These are phyloP conservation scores for Psilanteris sp. DNA, from an alignment of 1,140 invertebrate species.

Conservation along the genomic window DNA sequence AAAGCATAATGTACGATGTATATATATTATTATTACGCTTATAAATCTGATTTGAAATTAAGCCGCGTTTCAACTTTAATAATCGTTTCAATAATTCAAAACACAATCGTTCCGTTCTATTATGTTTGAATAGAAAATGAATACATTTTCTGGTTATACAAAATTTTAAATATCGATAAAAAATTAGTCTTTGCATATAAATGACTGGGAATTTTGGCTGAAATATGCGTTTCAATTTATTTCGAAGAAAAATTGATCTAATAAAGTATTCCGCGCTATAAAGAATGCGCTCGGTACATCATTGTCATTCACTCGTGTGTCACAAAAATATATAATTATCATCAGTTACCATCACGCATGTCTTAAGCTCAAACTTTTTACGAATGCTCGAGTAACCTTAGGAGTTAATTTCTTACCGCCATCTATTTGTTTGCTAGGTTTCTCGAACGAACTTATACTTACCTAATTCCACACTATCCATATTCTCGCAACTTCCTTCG, in stretches of 20 bases:
- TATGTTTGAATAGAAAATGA: no score
- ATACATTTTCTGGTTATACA: no score
- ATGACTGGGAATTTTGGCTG: no score
- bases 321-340: conserved; percentile 16
- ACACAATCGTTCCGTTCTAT: conserved; percentile 4
- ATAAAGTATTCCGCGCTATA: conserved; percentile 31
- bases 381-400: conserved; percentile 26
- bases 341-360: conserved; percentile 7
- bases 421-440: conserved; percentile 39
- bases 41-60: conserved; percentile 21
- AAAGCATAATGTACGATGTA: not conserved
- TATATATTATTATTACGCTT: no score
- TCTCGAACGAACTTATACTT: conserved; percentile 33
- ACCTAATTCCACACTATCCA: conserved; percentile 40
- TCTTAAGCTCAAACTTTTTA: conserved; percentile 19
- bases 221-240: conserved; percentile 31
- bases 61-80: conserved; percentile 32
- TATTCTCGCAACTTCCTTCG: conserved; percentile 27
- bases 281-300: conserved; percentile 27
- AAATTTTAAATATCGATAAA: no score
- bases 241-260: conserved; percentile 34
- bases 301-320: conserved; percentile 36
- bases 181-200: no score
- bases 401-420: conserved; percentile 15
- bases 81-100: conserved; percentile 13